Evolutionary conservation across 2,888 invertebrate genomes (phyloP).

Genomic region (Agriotes lineatus): DNA sequence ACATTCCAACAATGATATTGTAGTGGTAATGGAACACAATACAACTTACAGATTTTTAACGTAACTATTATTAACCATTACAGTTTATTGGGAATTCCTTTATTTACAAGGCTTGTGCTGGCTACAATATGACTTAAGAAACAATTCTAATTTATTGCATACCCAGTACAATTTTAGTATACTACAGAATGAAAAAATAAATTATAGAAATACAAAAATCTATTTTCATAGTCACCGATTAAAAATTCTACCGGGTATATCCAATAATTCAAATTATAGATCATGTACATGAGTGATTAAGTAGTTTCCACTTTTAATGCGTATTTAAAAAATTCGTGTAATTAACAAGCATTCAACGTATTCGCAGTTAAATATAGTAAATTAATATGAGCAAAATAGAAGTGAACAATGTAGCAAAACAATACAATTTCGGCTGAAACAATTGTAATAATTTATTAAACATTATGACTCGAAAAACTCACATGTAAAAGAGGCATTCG

Average conservation of each 20-base stretch:
- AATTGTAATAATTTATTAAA: constrained; percentile 46
- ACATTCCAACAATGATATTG: constrained; percentile 41
- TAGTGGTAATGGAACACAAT: constrained; percentile 37
- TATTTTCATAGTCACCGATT: not conserved
- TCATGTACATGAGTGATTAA: constrained; percentile 27
- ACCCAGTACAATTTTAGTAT: constrained; percentile 5
- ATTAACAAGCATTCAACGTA: constrained; percentile 38
- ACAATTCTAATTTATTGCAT: constrained; percentile 15
- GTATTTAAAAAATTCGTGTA: constrained; percentile 21
- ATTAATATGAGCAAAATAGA: constrained; percentile 35
- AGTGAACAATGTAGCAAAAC: constrained; percentile 18
- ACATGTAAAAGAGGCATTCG: constrained; percentile 61
- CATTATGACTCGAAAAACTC: constrained; percentile 63
- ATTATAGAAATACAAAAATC: constrained; percentile 21
- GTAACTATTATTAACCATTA: constrained; percentile 39
- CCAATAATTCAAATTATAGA: constrained; percentile 27
- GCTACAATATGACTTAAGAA: constrained; percentile 23
- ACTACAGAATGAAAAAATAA: constrained; percentile 23
- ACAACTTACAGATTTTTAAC: constrained; percentile 23
- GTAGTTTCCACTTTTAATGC: constrained; percentile 33
- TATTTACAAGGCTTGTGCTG: constrained; percentile 36
- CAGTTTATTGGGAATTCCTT: constrained; percentile 33
- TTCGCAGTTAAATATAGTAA: constrained; percentile 36
- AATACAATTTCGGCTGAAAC: constrained; percentile 26
- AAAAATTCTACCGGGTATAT: constrained; percentile 22